Percentiles rank a stretch among this genome's conserved stretches.
These are phyloP conservation scores for Acleris emargana DNA, from an alignment of 2,888 invertebrate species.

Conservation along the genomic window DNA sequence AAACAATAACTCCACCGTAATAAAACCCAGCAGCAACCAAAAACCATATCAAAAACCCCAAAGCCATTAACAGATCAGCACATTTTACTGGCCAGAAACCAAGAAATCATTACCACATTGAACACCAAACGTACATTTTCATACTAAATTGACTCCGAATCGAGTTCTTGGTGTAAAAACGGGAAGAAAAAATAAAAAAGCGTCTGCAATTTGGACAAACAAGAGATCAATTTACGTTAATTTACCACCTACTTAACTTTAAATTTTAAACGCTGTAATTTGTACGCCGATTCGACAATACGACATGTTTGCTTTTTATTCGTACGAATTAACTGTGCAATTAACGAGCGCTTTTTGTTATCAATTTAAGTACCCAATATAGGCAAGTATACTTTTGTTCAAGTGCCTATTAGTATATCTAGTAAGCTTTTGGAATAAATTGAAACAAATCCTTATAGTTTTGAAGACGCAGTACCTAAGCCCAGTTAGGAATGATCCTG, in stretches of 20 bases:
- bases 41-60: conserved; percentile 30
- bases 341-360: conserved; percentile 49
- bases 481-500: no score
- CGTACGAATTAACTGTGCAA: conserved; percentile 40
- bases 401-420: no score
- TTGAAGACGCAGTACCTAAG: no score
- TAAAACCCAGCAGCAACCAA: conserved; percentile 13
- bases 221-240: conserved; percentile 62
- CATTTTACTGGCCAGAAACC: conserved; percentile 55
- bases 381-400: neutral
- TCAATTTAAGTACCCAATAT: neutral
- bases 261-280: conserved; percentile 64
- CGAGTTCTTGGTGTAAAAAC: conserved; percentile 32
- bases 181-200: conserved; percentile 10
- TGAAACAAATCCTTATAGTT: no score
- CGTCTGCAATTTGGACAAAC: conserved; percentile 52
- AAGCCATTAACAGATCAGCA: conserved; percentile 64
- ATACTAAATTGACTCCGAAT: no score
- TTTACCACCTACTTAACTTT: conserved; percentile 66
- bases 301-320: conserved; percentile 36
- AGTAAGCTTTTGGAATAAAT: no score
- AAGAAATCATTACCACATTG: conserved; percentile 52
- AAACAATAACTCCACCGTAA: conserved; percentile 10
- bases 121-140: no score
- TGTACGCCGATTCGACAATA: conserved; percentile 55